Evolutionary conservation across 2,888 invertebrate species (phyloP), one percentile per base, ranked within the genome.

Genomic region (Melanargia galathea): DNA sequence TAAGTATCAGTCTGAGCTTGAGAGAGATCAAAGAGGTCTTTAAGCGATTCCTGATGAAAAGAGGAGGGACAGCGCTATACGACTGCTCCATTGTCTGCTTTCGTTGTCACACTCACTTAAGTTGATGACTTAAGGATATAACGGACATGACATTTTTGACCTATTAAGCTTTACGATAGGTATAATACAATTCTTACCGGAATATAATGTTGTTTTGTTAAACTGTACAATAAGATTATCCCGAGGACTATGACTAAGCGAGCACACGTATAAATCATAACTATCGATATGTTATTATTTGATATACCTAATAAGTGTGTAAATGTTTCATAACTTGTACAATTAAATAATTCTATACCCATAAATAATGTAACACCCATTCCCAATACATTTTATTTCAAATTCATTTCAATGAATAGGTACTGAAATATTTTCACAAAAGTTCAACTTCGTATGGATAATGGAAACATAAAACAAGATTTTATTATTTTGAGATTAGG

Each of bases 201-300:
- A 52, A 77, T 63, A 63, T 73, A 80, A 70, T 82, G 81, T 60
- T 75, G 72, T 38, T 64, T 51, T 11, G 75, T 64, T 49, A 43
- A n/a, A 16, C 24, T 30, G 24, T 45, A 11, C 3, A 45, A 8
- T 8, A 59, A 35, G 3, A 62, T 30, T n/a, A 59, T 11, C 8
- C 45, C 18, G 0, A 63, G 16, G 0, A 54, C 52, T 57, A 45
- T 48, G n/a, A 38, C 22, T 26, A 46, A 16, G 2, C 10, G 16
- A 6, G 11, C 1, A 5, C 11, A 45, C 26, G 52, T 60, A 30
- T 4, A 33, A 52, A 24, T 24, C 46, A 52, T 52, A 11, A 55
- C 5, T 24, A 8, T 2, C 7, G 5, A n/a, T 38, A 1, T 24
- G 11, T 24, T n/a, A 22, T 48, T 24, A 5, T 24, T 13, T 24